A percentile compares a stretch with the other conserved stretches of the same genome.
Conservation (phyloP, 2,797 vertebrate genomes). For the Propithecus deckenii region DNA sequence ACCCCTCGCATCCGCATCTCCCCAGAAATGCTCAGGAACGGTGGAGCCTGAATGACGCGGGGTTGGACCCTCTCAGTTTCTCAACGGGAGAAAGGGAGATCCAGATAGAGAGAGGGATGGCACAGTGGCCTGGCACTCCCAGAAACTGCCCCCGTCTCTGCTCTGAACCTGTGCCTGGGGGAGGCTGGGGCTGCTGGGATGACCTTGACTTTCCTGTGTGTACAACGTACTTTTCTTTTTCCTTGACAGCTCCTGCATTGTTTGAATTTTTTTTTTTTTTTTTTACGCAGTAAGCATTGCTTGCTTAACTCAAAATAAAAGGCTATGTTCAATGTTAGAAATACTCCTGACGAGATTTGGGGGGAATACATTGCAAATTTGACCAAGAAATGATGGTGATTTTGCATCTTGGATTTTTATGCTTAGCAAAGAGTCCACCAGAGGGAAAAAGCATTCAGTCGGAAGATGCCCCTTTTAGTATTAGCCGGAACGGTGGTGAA, state of each 20-base stretch:
- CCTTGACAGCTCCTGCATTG: background rate
- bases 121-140: fast-evolving
- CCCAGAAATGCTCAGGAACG: background rate
- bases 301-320: background rate
- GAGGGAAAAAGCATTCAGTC: background rate
- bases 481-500: background rate
- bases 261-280: background rate
- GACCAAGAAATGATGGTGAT: background rate
- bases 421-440: background rate
- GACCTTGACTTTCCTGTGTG: background rate
- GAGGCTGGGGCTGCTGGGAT: background rate
- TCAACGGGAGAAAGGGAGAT: background rate
- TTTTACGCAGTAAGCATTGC: background rate
- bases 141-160: background rate
- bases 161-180: no score
- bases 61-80: background rate
- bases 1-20: background rate
- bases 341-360: background rate
- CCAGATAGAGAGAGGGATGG: no score
- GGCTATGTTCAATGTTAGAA: background rate
- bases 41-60: background rate
- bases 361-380: background rate
- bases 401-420: background rate
- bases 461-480: background rate
- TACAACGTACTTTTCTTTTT: background rate